These are phyloP conservation scores for Thripadectes ignobilis DNA, from an alignment of 2,797 vertebrate species.

Conservation along the genomic window DNA sequence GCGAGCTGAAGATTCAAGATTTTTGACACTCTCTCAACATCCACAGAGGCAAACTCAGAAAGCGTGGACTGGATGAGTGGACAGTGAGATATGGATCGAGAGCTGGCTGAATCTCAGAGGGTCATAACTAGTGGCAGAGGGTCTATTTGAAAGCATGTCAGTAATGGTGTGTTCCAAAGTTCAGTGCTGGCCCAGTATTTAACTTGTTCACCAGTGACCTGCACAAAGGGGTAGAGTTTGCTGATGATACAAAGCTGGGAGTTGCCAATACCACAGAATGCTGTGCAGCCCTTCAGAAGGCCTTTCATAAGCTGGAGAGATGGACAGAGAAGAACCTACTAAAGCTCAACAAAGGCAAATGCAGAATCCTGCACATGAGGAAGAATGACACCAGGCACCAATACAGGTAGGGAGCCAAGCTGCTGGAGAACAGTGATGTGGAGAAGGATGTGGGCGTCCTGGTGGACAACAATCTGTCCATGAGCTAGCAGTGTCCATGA, in stretches of 20 bases:
- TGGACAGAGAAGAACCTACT: background rate
- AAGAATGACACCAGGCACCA: background rate
- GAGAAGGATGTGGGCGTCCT: rapidly evolving
- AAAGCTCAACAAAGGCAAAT: background rate
- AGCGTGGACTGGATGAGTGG: background rate
- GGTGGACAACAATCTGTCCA: background rate
- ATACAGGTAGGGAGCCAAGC: rapidly evolving
- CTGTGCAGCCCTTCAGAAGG: background rate
- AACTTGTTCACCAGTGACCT: background rate
- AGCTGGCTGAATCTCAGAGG: background rate
- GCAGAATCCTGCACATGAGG: background rate
- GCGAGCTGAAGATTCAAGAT: background rate
- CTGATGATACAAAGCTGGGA: background rate
- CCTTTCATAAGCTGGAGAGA: background rate
- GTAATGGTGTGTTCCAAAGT: background rate
- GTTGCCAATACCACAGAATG: rapidly evolving
- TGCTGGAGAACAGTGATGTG: background rate
- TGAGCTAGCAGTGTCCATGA: background rate
- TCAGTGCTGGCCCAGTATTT: background rate
- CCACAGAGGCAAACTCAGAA: background rate
- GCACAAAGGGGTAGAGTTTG: background rate
- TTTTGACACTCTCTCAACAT: background rate
- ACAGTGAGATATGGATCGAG: background rate
- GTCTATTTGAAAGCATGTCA: background rate
- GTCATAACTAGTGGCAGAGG: background rate